Base-by-base conservation (phyloP, 2,888 invertebrate genomes). In the Leucania comma region DNA sequence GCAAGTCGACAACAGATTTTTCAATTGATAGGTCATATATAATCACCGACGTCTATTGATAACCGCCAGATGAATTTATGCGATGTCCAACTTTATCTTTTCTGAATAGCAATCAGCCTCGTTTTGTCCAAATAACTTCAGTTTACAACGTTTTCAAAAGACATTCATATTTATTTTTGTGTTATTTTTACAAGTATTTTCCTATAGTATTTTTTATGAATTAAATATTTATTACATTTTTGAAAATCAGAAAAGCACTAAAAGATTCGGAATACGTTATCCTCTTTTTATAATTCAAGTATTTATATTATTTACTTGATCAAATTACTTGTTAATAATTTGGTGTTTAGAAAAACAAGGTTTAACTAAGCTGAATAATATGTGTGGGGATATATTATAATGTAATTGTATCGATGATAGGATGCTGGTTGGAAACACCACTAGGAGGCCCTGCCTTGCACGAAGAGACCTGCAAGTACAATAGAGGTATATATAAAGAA, bases 181-280 rank as follows among this genome's bases (percentile, higher is more conserved):
- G 10, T 56, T 64, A 22, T 69, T 42, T 35, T 38, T 48, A 26
- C 0, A 9, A 42, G 0, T 24, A 10, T 50, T 65, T 71, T 61
- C 35, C 42, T 62, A 57, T 65, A 64, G 46, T 76, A 35, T 67
- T 81, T 81, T 81, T 72, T 58, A 46, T 17, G 0, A 48, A 35
- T 48, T 51, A 46, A 66, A 9, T 50, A 48, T 51, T 12, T 35
- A 35, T 20, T 63, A 72, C 51, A 35, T 35, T 65, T 77, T 72
- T 42, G 58, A 75, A 32, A 74, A 89, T 90, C 91, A 92, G 91
- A 91, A 92, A 74, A 86, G 89, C 91, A 93, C 90, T 92, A 86
- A 92, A 90, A 90, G 84, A 91, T 89, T 87, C 82, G 70, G 82
- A 88, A 89, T 86, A 87, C 84, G 54, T 64, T 46, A 42, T 42